Evolutionary conservation across 2,113 vertebrate species (phyloP), one percentile per base, ranked within the genome.

Genomic region (Sterrhoptilus dennistouni): DNA sequence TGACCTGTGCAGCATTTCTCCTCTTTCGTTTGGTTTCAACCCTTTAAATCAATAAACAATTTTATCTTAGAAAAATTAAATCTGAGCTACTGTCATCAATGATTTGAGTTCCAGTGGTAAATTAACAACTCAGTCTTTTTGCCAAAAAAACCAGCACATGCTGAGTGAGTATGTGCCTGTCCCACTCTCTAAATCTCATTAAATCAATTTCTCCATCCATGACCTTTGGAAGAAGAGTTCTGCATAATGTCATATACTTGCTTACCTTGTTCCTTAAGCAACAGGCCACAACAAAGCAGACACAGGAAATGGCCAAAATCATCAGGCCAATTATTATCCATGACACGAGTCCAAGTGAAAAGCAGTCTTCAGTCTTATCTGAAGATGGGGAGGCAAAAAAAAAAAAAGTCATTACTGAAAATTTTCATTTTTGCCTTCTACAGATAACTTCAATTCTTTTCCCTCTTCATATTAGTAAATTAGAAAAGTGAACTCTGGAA

Each of bases 191-290:
- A 47, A 68, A 91, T 84, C 36, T 92, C 76, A 70, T 69, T 69
- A 83, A 93, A 85, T 72, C 45, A 89, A 90, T 42, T 42, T 84
- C 20, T 28, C 16, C 3, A 44, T 22, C 64, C 27, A 64, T 25
- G 45, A 54, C 54, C 36, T 68, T 90, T 45, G 38, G 40, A 53
- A 60, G 35, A 42, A 82, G 4, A 5, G 8, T 40, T 74, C n/a
- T 81, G 47, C 44, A 80, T 74, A 69, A 79, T 76, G 42, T 85
- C 35, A 17, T 23, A 35, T 22, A 53, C 36, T 63, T 57, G 19
- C 96, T 97, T 82, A 98, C 98, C 98, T 94, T 97, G 75, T 88
- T 97, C 86, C 87, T 96, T 87, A 98, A 54, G 94, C 89, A 96
- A 77, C 84, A 97, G 28, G 47, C 60, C 80, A 90, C 36, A 22